Base-by-base conservation (phyloP, 1,140 invertebrate genomes). In the Aradophagus sp. region DNA sequence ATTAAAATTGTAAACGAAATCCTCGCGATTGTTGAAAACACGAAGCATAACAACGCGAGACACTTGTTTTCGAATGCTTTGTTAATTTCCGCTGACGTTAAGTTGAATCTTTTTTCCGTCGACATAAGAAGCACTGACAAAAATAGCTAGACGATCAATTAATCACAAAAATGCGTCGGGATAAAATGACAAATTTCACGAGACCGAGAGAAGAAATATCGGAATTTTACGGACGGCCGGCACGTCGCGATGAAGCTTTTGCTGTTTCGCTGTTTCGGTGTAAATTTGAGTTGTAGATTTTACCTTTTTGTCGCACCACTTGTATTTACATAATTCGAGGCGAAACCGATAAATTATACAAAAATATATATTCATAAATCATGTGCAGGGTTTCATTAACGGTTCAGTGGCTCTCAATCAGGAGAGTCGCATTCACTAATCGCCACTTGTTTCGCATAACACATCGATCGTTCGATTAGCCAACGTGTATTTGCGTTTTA, bases 261-360 rank as follows among this genome's bases (percentile, higher is more conserved):
- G 70, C 58, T 68, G 68, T 73, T 73, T 73, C 63, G 41, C 70
- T 73, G 50, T 67, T 73, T 73, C 58, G 50, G 70, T 67, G 70
- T 73, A 63, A 73, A 73, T 73, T 73, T 66, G 62, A 71, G 53
- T 62, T 70, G 66, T 62, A 65, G 67, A 58, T 65, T 71, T 70
- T 39, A 58, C 45, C n/a, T 53, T 20, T 47, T 48, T 34, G 52
- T 45, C 52, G 53, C 38, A 8, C 47, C 53, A 29, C 13, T 26
- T 42, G 34, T 73, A 73, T 73, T 73, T 73, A 67, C 70, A 73
- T 73, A 73, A 73, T 73, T 73, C 58, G 62, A 63, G 34, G 31
- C 70, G 70, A 67, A 63, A 67, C 62, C 70, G 63, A 73, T 73
- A 73, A 73, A 73, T 67, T 73, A 73, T 67, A 52, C 58, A 58